phyloP scores from a whole-genome alignment of 2,797 vertebrate genomes.

The Etheostoma nigrum region DNA sequence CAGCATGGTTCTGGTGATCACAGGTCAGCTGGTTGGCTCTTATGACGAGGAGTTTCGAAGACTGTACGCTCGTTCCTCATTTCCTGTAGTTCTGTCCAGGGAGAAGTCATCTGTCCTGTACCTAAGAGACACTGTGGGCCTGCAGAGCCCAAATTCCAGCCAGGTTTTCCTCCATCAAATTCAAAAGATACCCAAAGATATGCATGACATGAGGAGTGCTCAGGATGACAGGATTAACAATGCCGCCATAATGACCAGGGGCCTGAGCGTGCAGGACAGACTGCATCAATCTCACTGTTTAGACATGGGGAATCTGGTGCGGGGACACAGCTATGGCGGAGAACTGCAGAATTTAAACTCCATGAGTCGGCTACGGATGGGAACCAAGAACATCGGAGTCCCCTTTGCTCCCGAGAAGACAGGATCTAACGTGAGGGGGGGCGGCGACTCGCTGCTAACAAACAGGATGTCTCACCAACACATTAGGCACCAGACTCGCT shows the following conservation, averaged over 20 bases:
- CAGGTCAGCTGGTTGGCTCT: constrained; percentile 90
- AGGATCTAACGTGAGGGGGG: constrained; percentile 54
- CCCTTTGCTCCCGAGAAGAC: constrained; percentile 73
- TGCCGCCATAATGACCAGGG: constrained; percentile 76
- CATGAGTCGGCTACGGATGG: constrained; percentile 79
- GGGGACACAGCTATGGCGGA: constrained; percentile 92
- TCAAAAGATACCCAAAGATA: constrained; percentile 81
- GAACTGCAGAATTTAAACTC: constrained; percentile 87
- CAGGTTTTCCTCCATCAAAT: constrained; percentile 86
- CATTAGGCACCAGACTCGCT: constrained; percentile 86
- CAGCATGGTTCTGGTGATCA: constrained; percentile 95
- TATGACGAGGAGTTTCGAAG: constrained; percentile 95
- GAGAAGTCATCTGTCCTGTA: constrained; percentile 48
- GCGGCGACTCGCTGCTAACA: constrained; percentile 29
- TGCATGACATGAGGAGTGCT: constrained; percentile 38
- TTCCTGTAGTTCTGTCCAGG: constrained; percentile 78
- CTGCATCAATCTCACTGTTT: constrained; percentile 85
- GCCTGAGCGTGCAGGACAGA: constrained; percentile 86
- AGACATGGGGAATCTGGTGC: constrained; percentile 87
- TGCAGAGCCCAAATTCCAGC: constrained; percentile 86
- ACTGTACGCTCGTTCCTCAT: constrained; percentile 88
- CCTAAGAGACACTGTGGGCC: constrained; percentile 72
- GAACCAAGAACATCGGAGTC: constrained; percentile 83
- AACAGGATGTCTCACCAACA: constrained; percentile 74
- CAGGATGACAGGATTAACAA: constrained; percentile 77